Evolutionary conservation across 35 echinoderm and acorn worm genomes (phyloP), one percentile per base, ranked within the genome.

Genomic region (Eucidaris tribuloides): DNA sequence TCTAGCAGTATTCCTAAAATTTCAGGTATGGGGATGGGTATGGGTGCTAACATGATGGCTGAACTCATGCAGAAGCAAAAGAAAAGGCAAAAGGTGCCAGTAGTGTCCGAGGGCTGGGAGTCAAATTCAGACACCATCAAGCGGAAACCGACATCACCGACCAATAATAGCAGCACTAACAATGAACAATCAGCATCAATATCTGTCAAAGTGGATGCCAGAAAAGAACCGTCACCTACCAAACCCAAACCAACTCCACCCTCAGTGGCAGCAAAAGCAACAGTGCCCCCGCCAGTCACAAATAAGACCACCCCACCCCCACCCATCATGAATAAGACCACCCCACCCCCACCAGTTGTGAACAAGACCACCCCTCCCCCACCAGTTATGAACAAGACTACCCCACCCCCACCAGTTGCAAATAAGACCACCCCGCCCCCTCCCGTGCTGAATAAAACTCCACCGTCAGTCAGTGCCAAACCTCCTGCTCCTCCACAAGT

Each of bases 91-190:
- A 88, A 62, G 50, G 33, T 48, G 39, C 85, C 85, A 45, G 85
- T 88, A 14, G 85, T 88, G 22, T 88, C 85, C 15, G 85, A 88
- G 50, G 77, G 85, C 14, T 88, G 85, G 85, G 85, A 88, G 42
- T 88, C 85, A 42, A 79, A 87, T 38, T 84, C 88, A 0, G 88
- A 83, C 46, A 90, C 88, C 9, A 90, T 90, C 18, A 90, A 90
- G 49, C 57, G 88, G 49, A 83, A 90, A 48, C 88, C 87, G 30
- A 19, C 49, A 42, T 57, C 84, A 23, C 63, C 63, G 7, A 58
- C 27, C 1, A 36, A 30, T 40, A 0, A 40, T 33, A 55, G 7
- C 37, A 23, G 46, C 38, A 36, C 77, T 79, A 45, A 55, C 77
- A 55, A 30, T 5, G 46, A 18, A 24, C 41, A 4, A 33, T 19